Percentiles rank a stretch among this genome's conserved stretches.
phyloP scores from a whole-genome alignment of 2,797 vertebrate genomes.

The Protonibea diacanthus region DNA sequence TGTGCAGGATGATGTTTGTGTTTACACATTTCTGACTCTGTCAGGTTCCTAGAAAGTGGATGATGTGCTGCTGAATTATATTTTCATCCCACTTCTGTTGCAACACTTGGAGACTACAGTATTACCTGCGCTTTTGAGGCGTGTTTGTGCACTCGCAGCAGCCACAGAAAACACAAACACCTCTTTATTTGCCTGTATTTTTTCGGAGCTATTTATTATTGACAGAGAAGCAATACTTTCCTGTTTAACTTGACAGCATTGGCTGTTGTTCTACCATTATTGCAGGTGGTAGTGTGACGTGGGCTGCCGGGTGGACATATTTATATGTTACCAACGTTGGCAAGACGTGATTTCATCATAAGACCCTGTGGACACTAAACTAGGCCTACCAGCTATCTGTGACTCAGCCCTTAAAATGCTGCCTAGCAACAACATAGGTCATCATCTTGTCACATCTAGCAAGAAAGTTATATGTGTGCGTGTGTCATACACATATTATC shows the following conservation, averaged over 20 bases:
- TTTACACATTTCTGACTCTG: conserved; percentile 56
- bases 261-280: conserved; percentile 20
- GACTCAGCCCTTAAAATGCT: conserved; percentile 13
- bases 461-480: background rate
- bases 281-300: conserved; percentile 30
- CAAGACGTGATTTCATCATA: background rate
- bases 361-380: conserved; percentile 19
- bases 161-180: conserved; percentile 24
- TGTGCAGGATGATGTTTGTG: conserved; percentile 38
- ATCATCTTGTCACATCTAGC: conserved; percentile 37
- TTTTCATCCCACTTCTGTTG: conserved; percentile 37
- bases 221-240: conserved; percentile 17
- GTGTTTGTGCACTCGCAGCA: conserved; percentile 31
- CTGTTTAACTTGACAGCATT: conserved; percentile 19
- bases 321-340: conserved; percentile 8
- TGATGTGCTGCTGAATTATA: conserved; percentile 37
- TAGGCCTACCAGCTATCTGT: background rate
- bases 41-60: conserved; percentile 44
- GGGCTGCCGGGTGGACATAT: conserved; percentile 24
- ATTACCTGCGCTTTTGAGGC: conserved; percentile 5
- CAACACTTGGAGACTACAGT: conserved; percentile 21
- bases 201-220: conserved; percentile 7
- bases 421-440: conserved; percentile 42
- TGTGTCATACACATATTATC: background rate
- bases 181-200: conserved; percentile 24